Evolutionary conservation across 2,888 invertebrate genomes (phyloP).

Genomic region (Rotaria macrura): DNA sequence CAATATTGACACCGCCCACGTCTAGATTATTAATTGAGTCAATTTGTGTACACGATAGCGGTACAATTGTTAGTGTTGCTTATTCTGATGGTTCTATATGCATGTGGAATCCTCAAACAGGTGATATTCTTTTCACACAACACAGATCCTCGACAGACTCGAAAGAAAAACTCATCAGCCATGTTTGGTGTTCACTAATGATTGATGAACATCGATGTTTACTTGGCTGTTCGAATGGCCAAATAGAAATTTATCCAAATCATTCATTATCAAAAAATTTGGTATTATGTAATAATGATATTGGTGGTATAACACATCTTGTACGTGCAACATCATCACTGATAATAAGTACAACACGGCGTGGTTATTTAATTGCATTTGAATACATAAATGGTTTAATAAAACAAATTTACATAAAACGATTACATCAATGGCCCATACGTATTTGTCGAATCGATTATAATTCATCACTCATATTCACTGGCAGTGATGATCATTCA

Average conservation of each 20-base stretch:
- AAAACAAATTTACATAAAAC: background rate
- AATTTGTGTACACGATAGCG: background rate
- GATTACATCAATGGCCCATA: slow-evolving; percentile 16
- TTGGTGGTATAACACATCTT: slow-evolving; percentile 21
- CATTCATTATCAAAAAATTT: background rate
- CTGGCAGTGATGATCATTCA: slow-evolving; percentile 19
- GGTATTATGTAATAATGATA: background rate
- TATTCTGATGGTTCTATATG: slow-evolving; percentile 22
- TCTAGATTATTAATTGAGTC: background rate
- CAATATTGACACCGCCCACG: background rate
- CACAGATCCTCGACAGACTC: background rate
- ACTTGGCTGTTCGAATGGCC: slow-evolving; percentile 10
- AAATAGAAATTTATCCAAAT: slow-evolving; percentile 1
- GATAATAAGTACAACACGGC: background rate
- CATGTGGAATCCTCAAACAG: slow-evolving; percentile 28
- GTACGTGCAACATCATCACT: background rate
- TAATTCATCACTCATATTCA: background rate
- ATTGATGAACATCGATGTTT: background rate
- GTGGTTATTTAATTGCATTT: background rate
- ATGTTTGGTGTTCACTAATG: slow-evolving; percentile 16
- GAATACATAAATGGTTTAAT: background rate
- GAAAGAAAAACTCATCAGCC: background rate
- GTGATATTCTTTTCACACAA: background rate
- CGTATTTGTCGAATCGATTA: background rate
- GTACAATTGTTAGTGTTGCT: background rate